Base-by-base conservation (phyloP, 2,888 invertebrate species). In the Spisula subtruncata region DNA sequence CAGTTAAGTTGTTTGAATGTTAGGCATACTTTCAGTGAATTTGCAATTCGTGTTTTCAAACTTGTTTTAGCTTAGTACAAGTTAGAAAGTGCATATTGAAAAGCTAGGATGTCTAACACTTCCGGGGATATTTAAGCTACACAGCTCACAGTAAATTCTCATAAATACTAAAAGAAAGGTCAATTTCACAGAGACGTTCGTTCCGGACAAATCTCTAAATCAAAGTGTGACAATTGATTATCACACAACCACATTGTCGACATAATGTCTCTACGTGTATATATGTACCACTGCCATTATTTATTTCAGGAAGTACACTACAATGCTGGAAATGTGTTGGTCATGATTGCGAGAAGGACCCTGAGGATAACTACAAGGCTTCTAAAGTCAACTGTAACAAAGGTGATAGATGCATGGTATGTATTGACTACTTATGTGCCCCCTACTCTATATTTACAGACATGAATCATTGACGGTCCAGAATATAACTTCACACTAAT, bases 261-360 rank as follows among this genome's bases (percentile, higher is more conserved):
- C 1, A 66, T 12, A 10, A 6, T n/a, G 6, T 6, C 16, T n/a
- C 20, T n/a, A 56, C 20, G 6, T 5, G 25, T n/a, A n/a, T n/a
- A n/a, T n/a, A n/a, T n/a, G n/a, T 25, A 10, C 1, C 5, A 10
- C 0, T 0, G n/a, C 4, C 46, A 0, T 84, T n/a, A n/a, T 20
- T n/a, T 35, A 35, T 87, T 90, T 48, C 90, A 90, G 89, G 81
- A 0, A 20, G 35, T 5, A 82, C 89, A 35, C 71, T 94, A 66
- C 79, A 91, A 41, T 94, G 94, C 54, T 94, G 94, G 94, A 93
- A 94, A 83, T 94, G 94, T 83, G 93, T 94, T 18, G 92, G 92
- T 18, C 87, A 93, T 48, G 93, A 93, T 82, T 94, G 94, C 89
- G 92, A 93, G 14, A 41, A 46, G n/a, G 88, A 92, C 51, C 93